These are phyloP conservation scores for Ophioninae sp. DNA, from an alignment of 2,888 invertebrate genomes.

Conservation along the genomic window DNA sequence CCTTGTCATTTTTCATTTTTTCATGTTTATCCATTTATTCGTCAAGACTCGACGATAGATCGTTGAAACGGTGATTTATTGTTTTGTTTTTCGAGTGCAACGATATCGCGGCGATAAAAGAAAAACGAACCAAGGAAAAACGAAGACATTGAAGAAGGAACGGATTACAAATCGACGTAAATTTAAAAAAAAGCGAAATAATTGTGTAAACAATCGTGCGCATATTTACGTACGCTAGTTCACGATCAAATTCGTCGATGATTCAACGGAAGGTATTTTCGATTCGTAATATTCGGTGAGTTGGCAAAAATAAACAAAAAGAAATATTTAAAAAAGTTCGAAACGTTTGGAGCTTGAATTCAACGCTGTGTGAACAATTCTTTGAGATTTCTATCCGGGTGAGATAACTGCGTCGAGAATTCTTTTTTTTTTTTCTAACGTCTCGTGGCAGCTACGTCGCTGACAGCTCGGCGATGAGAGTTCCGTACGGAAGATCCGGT, in stretches of 20 bases:
- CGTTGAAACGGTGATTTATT: background rate
- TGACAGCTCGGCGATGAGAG: background rate
- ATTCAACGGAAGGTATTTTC: background rate
- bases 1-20: background rate
- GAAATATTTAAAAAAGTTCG: background rate
- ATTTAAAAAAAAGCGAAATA: constrained; percentile 4
- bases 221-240: background rate
- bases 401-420: constrained; percentile 1
- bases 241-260: constrained; percentile 1
- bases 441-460: background rate
- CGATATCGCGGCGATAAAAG: background rate
- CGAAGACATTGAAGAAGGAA: constrained; percentile 2
- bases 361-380: constrained; percentile 1
- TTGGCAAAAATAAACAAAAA: constrained; percentile 3
- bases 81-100: constrained; percentile 3
- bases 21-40: background rate
- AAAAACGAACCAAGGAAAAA: background rate
- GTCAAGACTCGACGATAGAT: background rate
- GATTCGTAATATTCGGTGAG: constrained; percentile 34
- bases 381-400: constrained; percentile 6
- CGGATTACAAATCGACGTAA: constrained; percentile 13
- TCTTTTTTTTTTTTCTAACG: constrained; percentile 3
- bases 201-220: constrained; percentile 1
- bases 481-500: constrained; percentile 2
- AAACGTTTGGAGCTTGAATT: background rate